A percentile compares a stretch with the other conserved stretches of the same genome.
Conservation (phyloP, 2,113 vertebrate genomes). For the Falcunculus frontatus region DNA sequence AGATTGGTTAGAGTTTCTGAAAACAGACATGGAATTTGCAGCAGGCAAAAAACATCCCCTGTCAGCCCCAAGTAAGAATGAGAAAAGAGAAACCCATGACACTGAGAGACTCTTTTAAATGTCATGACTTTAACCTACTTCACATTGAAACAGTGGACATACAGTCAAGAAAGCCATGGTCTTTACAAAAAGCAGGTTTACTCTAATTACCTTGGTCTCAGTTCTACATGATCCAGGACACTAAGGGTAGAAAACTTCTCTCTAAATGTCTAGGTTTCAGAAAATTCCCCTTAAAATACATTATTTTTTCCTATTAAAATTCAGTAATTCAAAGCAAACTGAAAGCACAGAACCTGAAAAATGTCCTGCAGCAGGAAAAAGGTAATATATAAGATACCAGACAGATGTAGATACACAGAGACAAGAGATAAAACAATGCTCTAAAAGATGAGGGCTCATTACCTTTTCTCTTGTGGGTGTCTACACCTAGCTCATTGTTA, state of each 20-base stretch:
- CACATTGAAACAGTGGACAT: background rate
- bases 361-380: background rate
- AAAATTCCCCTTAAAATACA: background rate
- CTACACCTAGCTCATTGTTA: background rate
- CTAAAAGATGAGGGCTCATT: background rate
- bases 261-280: background rate
- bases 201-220: background rate
- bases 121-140: background rate
- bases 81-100: background rate
- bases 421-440: background rate
- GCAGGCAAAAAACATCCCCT: background rate
- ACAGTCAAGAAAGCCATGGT: background rate
- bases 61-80: background rate
- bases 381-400: background rate
- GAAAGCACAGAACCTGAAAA: background rate
- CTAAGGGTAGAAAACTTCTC: background rate
- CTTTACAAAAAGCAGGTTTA: background rate
- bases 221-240: background rate
- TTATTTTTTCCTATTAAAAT: background rate
- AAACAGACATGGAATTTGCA: background rate
- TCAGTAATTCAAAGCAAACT: background rate
- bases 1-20: background rate
- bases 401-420: background rate
- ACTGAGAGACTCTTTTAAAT: background rate
- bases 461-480: background rate